Evolutionary conservation across 2,888 invertebrate species (phyloP).

Genomic region (Lottia scabra): DNA sequence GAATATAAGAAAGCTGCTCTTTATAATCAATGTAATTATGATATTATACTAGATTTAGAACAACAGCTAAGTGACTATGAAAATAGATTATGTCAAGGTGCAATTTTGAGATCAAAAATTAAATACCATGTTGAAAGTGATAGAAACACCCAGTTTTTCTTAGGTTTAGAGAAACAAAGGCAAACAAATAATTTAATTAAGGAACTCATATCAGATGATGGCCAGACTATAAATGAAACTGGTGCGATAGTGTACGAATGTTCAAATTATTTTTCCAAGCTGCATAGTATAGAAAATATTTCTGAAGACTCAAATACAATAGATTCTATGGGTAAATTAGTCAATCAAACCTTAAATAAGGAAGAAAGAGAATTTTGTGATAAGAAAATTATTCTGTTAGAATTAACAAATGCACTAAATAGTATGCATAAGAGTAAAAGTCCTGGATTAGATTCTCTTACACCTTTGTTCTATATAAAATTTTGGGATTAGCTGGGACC

Average conservation of each 20-base stretch:
- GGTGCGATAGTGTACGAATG: background rate
- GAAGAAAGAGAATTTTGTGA: background rate
- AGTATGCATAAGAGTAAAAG: background rate
- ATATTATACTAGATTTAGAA: background rate
- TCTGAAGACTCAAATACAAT: background rate
- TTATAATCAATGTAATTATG: background rate
- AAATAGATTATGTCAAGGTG: background rate
- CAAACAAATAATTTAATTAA: slow-evolving; percentile 1
- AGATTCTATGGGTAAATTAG: background rate
- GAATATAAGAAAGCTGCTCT: background rate
- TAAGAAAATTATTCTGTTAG: background rate
- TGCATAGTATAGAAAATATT: background rate
- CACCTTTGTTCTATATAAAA: background rate
- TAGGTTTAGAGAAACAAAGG: background rate
- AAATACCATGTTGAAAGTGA: background rate
- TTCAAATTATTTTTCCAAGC: background rate
- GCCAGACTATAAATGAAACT: background rate
- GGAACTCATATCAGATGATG: background rate
- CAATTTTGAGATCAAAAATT: slow-evolving; percentile 6
- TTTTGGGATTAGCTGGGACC: background rate
- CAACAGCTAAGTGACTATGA: background rate
- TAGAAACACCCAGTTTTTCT: slow-evolving; percentile 6
- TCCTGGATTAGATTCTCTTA: background rate
- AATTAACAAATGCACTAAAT: background rate
- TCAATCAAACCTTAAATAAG: background rate